A percentile compares a stretch with the other conserved stretches of the same genome.
phyloP scores from a whole-genome alignment of 2,888 invertebrate species.

The Thera obeliscata region DNA sequence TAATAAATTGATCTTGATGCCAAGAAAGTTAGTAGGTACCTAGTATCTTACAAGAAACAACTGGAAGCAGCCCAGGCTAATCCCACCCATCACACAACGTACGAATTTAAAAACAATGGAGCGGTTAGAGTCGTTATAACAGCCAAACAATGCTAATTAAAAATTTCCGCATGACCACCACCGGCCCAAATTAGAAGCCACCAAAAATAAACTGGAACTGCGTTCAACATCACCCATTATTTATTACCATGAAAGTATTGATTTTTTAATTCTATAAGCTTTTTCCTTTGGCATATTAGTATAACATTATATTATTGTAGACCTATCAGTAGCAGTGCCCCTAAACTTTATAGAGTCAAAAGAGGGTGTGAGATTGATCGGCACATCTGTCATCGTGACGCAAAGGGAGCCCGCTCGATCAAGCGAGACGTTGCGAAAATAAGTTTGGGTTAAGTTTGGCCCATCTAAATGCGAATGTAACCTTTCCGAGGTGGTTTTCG shows the following conservation, averaged over 20 bases:
- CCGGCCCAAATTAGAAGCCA: constrained; percentile 18
- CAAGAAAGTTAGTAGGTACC: too few relatives aligned
- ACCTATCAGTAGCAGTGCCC: not conserved
- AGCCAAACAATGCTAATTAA: constrained; percentile 28
- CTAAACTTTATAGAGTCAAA: not conserved
- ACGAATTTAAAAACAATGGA: constrained; percentile 16
- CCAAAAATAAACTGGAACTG: constrained; percentile 22
- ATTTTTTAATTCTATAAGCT: not conserved
- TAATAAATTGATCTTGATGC: too few relatives aligned
- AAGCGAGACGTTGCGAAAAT: constrained; percentile 61
- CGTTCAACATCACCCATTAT: not conserved
- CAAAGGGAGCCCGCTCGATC: constrained; percentile 48
- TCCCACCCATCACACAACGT: not conserved
- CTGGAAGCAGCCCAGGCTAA: not conserved
- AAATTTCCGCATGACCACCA: constrained; percentile 30
- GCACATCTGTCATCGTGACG: constrained; percentile 25
- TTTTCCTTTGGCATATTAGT: not conserved
- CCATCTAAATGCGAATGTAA: constrained; percentile 73
- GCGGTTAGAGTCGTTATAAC: constrained; percentile 9
- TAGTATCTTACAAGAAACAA: too few relatives aligned
- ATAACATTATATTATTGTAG: not conserved
- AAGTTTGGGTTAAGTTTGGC: constrained; percentile 78
- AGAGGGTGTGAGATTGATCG: not conserved
- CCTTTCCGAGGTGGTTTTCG: constrained; percentile 74
- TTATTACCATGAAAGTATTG: not conserved